Evolutionary conservation across 2,888 invertebrate species (phyloP), one percentile per base, ranked within the genome.

Genomic region (Eudemis profundana): DNA sequence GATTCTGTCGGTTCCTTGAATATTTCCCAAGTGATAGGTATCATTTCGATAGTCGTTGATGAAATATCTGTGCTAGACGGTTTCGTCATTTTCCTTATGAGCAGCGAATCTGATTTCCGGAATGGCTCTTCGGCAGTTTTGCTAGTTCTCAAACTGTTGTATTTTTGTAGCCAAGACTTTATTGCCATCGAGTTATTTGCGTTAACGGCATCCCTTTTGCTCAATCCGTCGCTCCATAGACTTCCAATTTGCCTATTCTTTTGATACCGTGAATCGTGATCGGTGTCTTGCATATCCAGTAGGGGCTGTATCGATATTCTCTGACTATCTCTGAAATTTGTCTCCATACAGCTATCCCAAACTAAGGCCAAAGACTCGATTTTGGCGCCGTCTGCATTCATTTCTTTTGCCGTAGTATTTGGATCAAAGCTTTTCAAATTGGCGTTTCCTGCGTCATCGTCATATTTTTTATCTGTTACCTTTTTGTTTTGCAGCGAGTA

Each of bases 301-400:
- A 75, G 75, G 4, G 74, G 40, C 72, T 79, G 78, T 1, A 76
- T 63, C 33, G 74, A 67, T 29, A 74, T 79, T 47, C 71, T 73
- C 36, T 75, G 70, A 63, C 69, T 80, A 61, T 83, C 82, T 64
- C 72, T 82, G 68, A 78, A 82, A 36, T 75, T 76, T 4, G 82
- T 82, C 74, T 89, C 88, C 54, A 85, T 73, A 71, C 91, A 92
- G 66, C 85, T 85, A 57, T 90, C 86, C 88, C 86, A 89, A 63
- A 87, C 78, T 64, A 91, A 77, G 68, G 81, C 78, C 60, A 81
- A 72, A n/a, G 86, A 69, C 66, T 81, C 73, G 21, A 74, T 73
- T 33, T 67, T 67, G 38, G 67, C 62, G 40, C 68, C 67, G 62
- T 73, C 61, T 23, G 60, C 60, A 12, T 47, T 67, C 17, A 51